A percentile compares a stretch with the other conserved stretches of the same genome.
phyloP scores from a whole-genome alignment of 2,888 invertebrate genomes.

The Lottia scabra region DNA sequence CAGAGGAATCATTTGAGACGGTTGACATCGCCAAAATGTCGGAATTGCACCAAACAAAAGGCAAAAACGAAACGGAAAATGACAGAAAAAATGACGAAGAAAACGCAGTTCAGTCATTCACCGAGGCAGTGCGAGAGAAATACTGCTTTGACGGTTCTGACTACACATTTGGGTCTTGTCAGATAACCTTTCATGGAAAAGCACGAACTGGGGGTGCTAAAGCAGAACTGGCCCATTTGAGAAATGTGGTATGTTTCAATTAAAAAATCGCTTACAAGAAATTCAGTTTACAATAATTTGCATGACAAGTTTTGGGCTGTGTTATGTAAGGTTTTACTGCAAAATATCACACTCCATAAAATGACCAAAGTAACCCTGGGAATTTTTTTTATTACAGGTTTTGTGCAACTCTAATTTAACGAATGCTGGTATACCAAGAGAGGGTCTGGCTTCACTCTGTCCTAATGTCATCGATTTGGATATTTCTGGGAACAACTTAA shows the following conservation, averaged over 20 bases:
- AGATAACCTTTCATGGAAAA: constrained; percentile 46
- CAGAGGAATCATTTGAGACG: no score
- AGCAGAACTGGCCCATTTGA: constrained; percentile 54
- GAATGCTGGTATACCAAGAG: constrained; percentile 45
- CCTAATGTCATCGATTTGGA: constrained; percentile 81
- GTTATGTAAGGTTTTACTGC: background rate
- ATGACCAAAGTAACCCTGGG: no score
- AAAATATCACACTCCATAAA: background rate
- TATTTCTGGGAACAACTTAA: constrained; percentile 81
- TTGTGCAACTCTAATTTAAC: constrained; percentile 41
- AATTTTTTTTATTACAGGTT: constrained; percentile 33
- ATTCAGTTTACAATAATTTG: background rate
- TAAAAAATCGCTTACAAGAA: constrained; percentile 2
- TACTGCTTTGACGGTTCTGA: constrained; percentile 42
- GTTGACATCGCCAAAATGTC: no score
- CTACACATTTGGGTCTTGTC: constrained; percentile 34
- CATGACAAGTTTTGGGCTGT: background rate
- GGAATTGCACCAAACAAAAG: no score
- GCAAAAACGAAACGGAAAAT: no score
- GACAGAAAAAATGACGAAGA: background rate
- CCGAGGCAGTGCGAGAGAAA: constrained; percentile 53
- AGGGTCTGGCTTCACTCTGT: constrained; percentile 48
- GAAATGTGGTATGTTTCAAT: constrained; percentile 52
- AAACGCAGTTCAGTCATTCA: constrained; percentile 38
- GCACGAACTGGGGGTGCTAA: constrained; percentile 44